Evolutionary conservation across 2,888 invertebrate species (phyloP).

Genomic region (Ectropis crepuscularia): DNA sequence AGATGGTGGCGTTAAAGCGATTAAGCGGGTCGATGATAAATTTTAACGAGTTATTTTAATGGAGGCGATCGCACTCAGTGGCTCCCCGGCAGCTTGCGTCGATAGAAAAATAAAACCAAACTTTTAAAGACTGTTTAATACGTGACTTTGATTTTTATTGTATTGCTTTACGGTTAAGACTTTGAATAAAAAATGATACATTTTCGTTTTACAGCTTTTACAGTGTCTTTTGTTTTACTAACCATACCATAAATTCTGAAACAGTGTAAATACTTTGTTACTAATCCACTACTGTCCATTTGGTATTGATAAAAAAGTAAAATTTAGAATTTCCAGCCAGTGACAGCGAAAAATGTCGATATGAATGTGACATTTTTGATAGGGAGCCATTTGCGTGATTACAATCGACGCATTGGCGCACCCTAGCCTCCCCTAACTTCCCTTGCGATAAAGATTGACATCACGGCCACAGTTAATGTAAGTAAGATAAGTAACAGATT

Average conservation of each 20-base stretch:
- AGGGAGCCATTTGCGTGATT: constrained; percentile 83
- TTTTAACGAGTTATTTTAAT: constrained; percentile 85
- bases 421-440: constrained; percentile 78
- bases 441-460: constrained; percentile 84
- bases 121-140: constrained; percentile 75
- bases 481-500: not conserved
- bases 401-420: constrained; percentile 81
- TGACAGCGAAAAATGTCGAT: constrained; percentile 73
- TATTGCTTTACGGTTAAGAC: constrained; percentile 48
- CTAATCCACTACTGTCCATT: constrained; percentile 4
- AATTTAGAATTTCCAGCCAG: constrained; percentile 56
- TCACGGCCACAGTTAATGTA: constrained; percentile 42
- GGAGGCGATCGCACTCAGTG: constrained; percentile 83
- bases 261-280: not conserved
- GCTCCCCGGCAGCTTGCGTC: constrained; percentile 77
- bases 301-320: constrained; percentile 10
- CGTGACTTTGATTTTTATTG: constrained; percentile 64
- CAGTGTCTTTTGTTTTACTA: not conserved
- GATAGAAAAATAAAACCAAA: constrained; percentile 82
- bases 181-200: constrained; percentile 27
- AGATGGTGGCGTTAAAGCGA: constrained; percentile 84
- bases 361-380: constrained; percentile 81
- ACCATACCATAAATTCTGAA: not conserved
- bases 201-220: constrained; percentile 44
- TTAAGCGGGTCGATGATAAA: constrained; percentile 85